These are phyloP conservation scores for Hyposmocoma kahamanoa DNA, from an alignment of 1,140 invertebrate species.

Conservation along the genomic window DNA sequence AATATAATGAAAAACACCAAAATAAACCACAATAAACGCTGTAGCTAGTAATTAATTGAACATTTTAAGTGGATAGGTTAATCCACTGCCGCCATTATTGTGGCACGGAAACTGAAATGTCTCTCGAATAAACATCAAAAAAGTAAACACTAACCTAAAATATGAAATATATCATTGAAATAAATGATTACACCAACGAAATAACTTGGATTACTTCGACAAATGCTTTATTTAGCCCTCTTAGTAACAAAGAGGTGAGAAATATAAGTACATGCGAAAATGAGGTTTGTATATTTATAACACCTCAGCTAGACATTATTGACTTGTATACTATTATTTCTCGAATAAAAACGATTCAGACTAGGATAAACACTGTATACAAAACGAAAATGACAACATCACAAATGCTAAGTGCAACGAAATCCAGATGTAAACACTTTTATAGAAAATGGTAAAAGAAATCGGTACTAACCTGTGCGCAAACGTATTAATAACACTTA, in stretches of 20 bases:
- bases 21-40: conserved; percentile 32
- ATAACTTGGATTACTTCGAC: not conserved
- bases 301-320: conserved; percentile 24
- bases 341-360: not conserved
- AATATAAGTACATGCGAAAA: conserved; percentile 59
- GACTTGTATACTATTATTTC: conserved; percentile 17
- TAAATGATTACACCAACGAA: not conserved
- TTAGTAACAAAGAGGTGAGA: conserved; percentile 55
- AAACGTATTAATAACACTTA: conserved; percentile 48
- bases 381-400: conserved; percentile 41
- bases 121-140: conserved; percentile 63
- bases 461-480: conserved; percentile 50
- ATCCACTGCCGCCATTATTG: conserved; percentile 71
- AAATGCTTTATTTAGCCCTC: conserved; percentile 15
- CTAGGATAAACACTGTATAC: not conserved
- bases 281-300: conserved; percentile 57
- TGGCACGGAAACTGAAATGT: conserved; percentile 67
- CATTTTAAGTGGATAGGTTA: conserved; percentile 65
- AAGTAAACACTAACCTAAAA: conserved; percentile 67
- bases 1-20: conserved; percentile 52
- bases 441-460: conserved; percentile 48
- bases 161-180: conserved; percentile 18
- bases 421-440: conserved; percentile 74
- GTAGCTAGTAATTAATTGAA: conserved; percentile 27
- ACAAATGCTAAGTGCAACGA: conserved; percentile 55